Evolutionary conservation across 2,888 invertebrate genomes (phyloP).

Genomic region (Branchellion lobata): DNA sequence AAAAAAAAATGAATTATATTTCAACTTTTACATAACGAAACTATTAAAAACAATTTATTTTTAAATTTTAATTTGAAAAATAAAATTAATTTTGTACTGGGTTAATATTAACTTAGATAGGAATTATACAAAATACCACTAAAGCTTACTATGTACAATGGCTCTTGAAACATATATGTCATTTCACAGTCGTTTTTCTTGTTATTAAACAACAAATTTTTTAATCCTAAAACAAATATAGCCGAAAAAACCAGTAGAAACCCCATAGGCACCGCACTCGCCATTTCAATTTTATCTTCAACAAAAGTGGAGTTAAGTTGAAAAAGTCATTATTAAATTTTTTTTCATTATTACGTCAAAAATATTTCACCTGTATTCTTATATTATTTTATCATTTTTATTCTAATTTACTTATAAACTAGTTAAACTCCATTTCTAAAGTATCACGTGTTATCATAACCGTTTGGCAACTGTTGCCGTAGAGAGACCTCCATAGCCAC

Average conservation of each 20-base stretch:
- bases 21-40: no score
- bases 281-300: background rate
- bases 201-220: conserved; percentile 71
- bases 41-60: no score
- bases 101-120: no score
- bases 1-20: no score
- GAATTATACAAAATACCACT: no score
- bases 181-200: conserved; percentile 82
- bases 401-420: no score
- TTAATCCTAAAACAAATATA: conserved; percentile 67
- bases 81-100: no score
- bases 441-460: conserved; percentile 34
- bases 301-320: background rate
- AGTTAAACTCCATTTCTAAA: background rate
- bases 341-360: no score
- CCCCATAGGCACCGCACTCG: background rate
- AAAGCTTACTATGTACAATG: conserved; percentile 82
- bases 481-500: conserved; percentile 46
- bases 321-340: background rate
- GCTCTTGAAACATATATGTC: conserved; percentile 93
- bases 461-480: conserved; percentile 47
- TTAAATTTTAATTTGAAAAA: no score
- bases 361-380: background rate
- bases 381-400: background rate
- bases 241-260: conserved; percentile 12